Evolutionary conservation across 2,888 invertebrate genomes (phyloP), one percentile per base, ranked within the genome.

Genomic region (Standfussiana lucernea): DNA sequence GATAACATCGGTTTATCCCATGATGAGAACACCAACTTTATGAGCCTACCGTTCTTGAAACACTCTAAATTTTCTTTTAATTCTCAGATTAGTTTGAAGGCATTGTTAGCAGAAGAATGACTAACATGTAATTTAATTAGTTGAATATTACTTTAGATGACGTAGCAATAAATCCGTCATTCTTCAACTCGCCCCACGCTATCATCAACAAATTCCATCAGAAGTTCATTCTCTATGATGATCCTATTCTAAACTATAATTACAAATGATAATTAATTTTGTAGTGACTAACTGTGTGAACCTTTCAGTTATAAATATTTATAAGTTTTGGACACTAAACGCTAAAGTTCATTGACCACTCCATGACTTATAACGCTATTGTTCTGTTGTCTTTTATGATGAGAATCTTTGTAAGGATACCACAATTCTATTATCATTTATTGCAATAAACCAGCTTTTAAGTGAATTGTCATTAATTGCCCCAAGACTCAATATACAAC

Each of bases 191-290:
- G 45, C 70, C 72, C 75, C 66, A 80, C 67, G 62, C 82, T 62
- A 75, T 75, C 82, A 75, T 81, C 85, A 81, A 72, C 50, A 72
- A 72, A 85, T 81, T 75, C 85, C 68, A 81, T 85, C 42, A 66
- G 47, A 70, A 56, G 61, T 70, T 83, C 45, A 77, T 77, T 82
- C 83, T 53, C 32, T 61, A 53, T 32, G 13, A 45, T 70, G 61
- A 45, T 85, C 56, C 72, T 72, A 72, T 81, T 85, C 75, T 72
- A 62, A 80, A 81, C 61, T 72, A 62, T 85, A 83, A 83, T 82
- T 80, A 84, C 40, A 71, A 74, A 53, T 71, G 61, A 53, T 84
- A 82, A 82, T 85, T 83, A 81, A 72, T 85, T 81, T 72, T 56
- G 47, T 11, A 69, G 68, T 72, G 64, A 80, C 59, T 79, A 53